phyloP scores from a whole-genome alignment of 2,888 invertebrate genomes.

The Polydrusus pterygomalis region DNA sequence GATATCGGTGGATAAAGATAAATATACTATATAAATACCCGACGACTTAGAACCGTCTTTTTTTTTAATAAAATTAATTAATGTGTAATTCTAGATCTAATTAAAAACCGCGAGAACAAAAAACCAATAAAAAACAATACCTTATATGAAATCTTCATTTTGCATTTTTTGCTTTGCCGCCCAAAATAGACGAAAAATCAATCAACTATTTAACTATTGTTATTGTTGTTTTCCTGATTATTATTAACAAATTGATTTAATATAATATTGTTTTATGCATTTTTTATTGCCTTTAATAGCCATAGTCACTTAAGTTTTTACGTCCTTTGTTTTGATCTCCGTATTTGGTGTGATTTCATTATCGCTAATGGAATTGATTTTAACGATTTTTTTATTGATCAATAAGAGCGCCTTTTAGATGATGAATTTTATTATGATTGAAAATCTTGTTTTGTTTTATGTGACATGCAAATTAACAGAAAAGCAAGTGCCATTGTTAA shows the following conservation, averaged over 20 bases:
- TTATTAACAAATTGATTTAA: conserved; percentile 6
- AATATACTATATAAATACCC: too few species aligned
- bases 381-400: conserved; percentile 24
- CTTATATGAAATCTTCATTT: neutral
- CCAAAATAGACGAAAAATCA: neutral
- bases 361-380: conserved; percentile 32
- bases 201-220: neutral
- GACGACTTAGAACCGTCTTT: too few species aligned
- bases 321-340: conserved; percentile 27
- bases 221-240: conserved; percentile 7
- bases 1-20: too few species aligned
- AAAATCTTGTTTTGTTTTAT: conserved; percentile 25
- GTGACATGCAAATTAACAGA: conserved; percentile 5
- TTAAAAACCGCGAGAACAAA: neutral
- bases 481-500: conserved; percentile 6
- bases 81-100: neutral
- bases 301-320: conserved; percentile 32
- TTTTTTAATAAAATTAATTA: too few species aligned
- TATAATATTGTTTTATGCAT: neutral
- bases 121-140: neutral
- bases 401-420: conserved; percentile 2
- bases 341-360: conserved; percentile 32
- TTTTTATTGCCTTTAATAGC: conserved; percentile 9
- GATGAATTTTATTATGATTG: conserved; percentile 20
- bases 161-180: neutral